phyloP scores from a whole-genome alignment of 2,888 invertebrate genomes.

The Epicampocera succincta region DNA sequence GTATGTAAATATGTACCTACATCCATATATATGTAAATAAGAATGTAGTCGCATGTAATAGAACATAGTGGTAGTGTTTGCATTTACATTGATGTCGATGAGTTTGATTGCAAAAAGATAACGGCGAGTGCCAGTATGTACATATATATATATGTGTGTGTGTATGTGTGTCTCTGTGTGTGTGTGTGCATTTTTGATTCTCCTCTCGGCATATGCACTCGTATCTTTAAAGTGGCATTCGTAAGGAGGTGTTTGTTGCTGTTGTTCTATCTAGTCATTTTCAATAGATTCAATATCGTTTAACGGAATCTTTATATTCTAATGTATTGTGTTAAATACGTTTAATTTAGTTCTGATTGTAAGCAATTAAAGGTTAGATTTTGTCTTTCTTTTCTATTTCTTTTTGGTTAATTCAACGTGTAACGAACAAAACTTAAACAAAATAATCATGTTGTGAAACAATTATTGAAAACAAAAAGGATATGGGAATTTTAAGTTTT shows the following conservation, averaged over 20 bases:
- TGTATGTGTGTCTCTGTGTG: no score
- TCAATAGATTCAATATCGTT: slow-evolving; percentile 28
- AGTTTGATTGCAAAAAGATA: slow-evolving; percentile 68
- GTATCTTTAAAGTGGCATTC: slow-evolving; percentile 30
- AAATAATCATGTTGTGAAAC: not conserved
- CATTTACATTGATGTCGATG: slow-evolving; percentile 61
- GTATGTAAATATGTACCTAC: no score
- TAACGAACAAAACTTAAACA: not conserved
- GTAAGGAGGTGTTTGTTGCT: slow-evolving; percentile 59
- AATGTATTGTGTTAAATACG: slow-evolving; percentile 55
- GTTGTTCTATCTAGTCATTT: slow-evolving; percentile 2
- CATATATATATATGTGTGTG: no score
- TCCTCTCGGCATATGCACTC: slow-evolving; percentile 39
- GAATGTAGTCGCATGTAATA: not conserved
- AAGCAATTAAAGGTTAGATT: slow-evolving; percentile 60
- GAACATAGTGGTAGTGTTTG: not conserved
- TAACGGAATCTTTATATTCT: slow-evolving; percentile 66
- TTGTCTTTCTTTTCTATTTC: not conserved
- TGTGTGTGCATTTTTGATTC: slow-evolving; percentile 7
- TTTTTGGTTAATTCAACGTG: not conserved
- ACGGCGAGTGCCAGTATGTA: slow-evolving; percentile 31
- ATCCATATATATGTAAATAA: not conserved
- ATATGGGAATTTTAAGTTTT: slow-evolving; percentile 8
- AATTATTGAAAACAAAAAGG: not conserved
- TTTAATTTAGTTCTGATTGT: slow-evolving; percentile 66